Conservation (phyloP, 2,113 vertebrate genomes). For the Echinops telfairi region DNA sequence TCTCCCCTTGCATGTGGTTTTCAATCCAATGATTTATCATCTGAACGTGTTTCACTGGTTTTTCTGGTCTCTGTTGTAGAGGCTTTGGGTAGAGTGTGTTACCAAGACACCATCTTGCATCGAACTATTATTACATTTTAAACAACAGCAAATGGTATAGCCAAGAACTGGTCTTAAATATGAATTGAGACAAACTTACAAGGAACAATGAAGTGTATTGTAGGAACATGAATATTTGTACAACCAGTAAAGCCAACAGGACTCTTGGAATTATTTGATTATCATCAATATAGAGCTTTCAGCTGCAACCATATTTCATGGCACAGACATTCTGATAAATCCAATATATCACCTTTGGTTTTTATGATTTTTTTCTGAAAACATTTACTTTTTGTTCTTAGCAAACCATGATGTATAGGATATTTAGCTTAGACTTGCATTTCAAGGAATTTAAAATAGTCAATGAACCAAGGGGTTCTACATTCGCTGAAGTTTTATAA, state of each 20-base stretch:
- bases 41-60: too few relatives aligned
- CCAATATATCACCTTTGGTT: background rate
- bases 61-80: too few relatives aligned
- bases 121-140: too few relatives aligned
- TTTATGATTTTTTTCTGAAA: background rate
- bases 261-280: conserved; percentile 4
- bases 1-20: too few relatives aligned
- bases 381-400: conserved; percentile 26
- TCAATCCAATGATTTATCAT: too few relatives aligned
- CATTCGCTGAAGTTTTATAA: background rate
- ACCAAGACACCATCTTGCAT: too few relatives aligned
- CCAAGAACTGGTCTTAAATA: background rate
- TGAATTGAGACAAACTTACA: background rate
- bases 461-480: background rate
- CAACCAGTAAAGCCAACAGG: background rate
- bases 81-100: too few relatives aligned
- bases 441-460: background rate
- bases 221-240: background rate
- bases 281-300: too few relatives aligned
- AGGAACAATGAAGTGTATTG: background rate
- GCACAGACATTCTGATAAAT: background rate
- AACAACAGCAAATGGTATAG: too few relatives aligned
- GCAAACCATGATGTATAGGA: background rate
- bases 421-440: background rate
- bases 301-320: background rate